Base-by-base conservation (phyloP, 1,140 invertebrate species). In the Drosophila mauritiana region DNA sequence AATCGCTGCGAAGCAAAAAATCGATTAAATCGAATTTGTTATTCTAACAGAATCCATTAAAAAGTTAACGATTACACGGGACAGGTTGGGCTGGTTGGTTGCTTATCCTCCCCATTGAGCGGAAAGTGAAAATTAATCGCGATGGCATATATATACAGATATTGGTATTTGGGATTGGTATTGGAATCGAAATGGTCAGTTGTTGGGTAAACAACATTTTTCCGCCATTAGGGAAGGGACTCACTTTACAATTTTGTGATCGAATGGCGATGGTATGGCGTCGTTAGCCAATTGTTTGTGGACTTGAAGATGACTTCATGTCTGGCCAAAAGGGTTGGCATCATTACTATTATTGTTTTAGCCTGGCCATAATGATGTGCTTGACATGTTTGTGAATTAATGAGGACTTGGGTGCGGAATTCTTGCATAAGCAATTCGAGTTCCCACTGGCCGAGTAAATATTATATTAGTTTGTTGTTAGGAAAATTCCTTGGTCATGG, bases 51-150 rank as follows among this genome's bases (percentile, higher is more conserved):
- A 70, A 70, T 56, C 67, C 64, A 70, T 70, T 70, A 70, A 69
- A 70, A 49, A 67, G 67, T 13, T 70, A 70, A 70, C 67, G 67
- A 70, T 70, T 70, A 70, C 67, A 70, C 64, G 64, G 20, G 64
- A 70, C 67, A 68, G 67, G 67, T 70, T 70, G 64, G 67, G 67
- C 67, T 40, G 64, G 67, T 70, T 22, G 20, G 20, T 22, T 17
- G 17, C 17, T 17, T 70, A 48, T 70, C 64, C 42, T 45, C 64
- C 42, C 37, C 68, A 34, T 39, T 40, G 39, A 52, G 69, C 68
- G 67, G 48, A 73, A 73, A 73, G 69, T 61, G 69, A 73, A 73
- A 73, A 73, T 73, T 51, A 73, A 61, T 73, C 45, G 68, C 34
- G 17, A 17, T 51, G 67, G 69, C 67, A 72, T 73, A 61, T 73